Percentiles rank a stretch among this genome's conserved stretches.
phyloP scores from a whole-genome alignment of 2,113 vertebrate species.

The Entomyzon cyanotis region DNA sequence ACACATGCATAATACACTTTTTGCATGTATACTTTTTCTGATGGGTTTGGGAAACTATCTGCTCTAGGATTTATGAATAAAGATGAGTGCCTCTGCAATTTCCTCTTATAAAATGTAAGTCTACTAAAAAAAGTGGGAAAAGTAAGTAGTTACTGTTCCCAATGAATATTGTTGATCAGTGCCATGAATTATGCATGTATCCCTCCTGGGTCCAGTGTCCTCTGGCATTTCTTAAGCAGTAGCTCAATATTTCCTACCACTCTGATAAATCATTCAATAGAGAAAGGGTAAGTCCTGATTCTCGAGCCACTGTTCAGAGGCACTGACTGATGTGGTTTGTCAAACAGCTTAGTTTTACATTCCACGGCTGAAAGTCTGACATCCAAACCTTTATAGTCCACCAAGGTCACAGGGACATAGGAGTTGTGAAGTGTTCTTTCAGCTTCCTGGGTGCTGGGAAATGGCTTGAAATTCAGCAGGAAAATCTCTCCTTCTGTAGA shows the following conservation, averaged over 20 bases:
- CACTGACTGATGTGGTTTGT: conserved; percentile 30
- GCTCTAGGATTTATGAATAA: conserved; percentile 26
- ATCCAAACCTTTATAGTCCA: conserved; percentile 13
- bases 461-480: conserved; percentile 15
- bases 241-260: conserved; percentile 41
- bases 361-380: conserved; percentile 34
- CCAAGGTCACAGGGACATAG: conserved; percentile 19
- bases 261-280: conserved; percentile 43
- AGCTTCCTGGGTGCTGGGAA: not conserved
- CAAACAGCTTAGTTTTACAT: conserved; percentile 41
- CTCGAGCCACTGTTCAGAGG: conserved; percentile 24
- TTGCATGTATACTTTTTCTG: not conserved
- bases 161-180: conserved; percentile 23
- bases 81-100: conserved; percentile 3
- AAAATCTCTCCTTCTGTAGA: not conserved
- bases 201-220: not conserved
- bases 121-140: not conserved
- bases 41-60: not conserved
- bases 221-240: conserved; percentile 36
- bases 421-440: conserved; percentile 14
- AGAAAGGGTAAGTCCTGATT: conserved; percentile 18
- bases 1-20: not conserved
- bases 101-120: not conserved
- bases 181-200: conserved; percentile 11
- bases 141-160: not conserved